Conservation (phyloP, 2,797 vertebrate genomes). For the Clarias platycephalus region DNA sequence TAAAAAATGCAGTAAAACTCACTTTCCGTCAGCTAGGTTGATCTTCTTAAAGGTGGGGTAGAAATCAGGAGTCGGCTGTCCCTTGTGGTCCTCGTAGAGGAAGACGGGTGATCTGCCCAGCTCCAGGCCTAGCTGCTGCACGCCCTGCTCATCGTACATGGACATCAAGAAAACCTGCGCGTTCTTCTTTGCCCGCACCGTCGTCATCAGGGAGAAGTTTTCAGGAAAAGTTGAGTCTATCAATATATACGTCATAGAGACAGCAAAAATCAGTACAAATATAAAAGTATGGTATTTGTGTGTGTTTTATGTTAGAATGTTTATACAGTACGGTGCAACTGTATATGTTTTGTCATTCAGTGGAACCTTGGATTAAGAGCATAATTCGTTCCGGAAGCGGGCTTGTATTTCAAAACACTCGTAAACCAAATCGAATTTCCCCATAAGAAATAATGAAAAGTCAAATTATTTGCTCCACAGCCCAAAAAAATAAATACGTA, state of each 20-base stretch:
- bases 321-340: neutral
- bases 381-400: no score
- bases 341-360: no score
- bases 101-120: slow-evolving; percentile 81
- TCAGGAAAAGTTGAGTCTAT: slow-evolving; percentile 78
- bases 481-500: no score
- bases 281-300: neutral
- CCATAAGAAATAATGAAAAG: no score
- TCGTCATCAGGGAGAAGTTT: slow-evolving; percentile 85
- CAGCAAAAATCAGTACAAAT: neutral
- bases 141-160: slow-evolving; percentile 79
- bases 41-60: slow-evolving; percentile 82
- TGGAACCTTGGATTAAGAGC: no score
- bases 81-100: slow-evolving; percentile 82
- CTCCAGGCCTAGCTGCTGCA: slow-evolving; percentile 84
- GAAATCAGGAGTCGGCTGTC: slow-evolving; percentile 72
- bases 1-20: slow-evolving; percentile 56
- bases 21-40: slow-evolving; percentile 88
- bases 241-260: neutral
- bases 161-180: slow-evolving; percentile 83
- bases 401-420: no score
- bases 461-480: no score
- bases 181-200: slow-evolving; percentile 77
- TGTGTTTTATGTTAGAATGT: neutral
- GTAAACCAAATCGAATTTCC: no score